A percentile compares a stretch with the other conserved stretches of the same genome.
Evolutionary conservation across 2,888 invertebrate genomes (phyloP).

Genomic region (Chromoteleia sp.): DNA sequence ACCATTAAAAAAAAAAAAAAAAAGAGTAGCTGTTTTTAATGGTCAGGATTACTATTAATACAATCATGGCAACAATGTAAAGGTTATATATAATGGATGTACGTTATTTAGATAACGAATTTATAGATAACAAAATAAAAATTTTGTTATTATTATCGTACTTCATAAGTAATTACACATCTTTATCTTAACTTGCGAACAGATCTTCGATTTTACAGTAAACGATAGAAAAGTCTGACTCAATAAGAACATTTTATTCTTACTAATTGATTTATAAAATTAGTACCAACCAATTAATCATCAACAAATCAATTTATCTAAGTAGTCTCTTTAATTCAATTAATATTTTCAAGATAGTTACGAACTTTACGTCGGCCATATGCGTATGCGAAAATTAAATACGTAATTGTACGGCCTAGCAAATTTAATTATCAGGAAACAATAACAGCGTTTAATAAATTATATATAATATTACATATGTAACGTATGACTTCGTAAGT

Average conservation of each 20-base stretch:
- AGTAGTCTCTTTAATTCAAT: conserved; percentile 4
- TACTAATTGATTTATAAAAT: conserved; percentile 1
- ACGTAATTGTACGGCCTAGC: conserved; percentile 23
- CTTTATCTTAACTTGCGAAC: conserved; percentile 53
- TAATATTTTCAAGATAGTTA: not conserved
- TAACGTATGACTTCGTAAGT: conserved; percentile 48
- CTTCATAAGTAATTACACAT: conserved; percentile 37
- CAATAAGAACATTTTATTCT: not conserved
- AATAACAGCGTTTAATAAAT: conserved; percentile 60
- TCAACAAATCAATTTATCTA: not conserved
- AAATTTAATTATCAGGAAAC: conserved; percentile 66
- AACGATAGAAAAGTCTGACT: conserved; percentile 25
- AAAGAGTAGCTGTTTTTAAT: no score
- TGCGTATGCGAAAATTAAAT: not conserved
- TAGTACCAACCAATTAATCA: not conserved
- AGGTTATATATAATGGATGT: conserved; percentile 37
- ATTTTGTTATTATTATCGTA: conserved; percentile 38
- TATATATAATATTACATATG: conserved; percentile 52
- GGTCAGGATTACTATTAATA: conserved; percentile 59
- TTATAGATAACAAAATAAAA: conserved; percentile 50
- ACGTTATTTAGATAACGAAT: conserved; percentile 48
- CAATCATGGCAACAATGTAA: conserved; percentile 57
- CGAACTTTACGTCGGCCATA: conserved; percentile 1
- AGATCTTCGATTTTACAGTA: conserved; percentile 48
- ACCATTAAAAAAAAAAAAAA: no score